Evolutionary conservation across 2,888 invertebrate species (phyloP).

Genomic region (Cheilosia pagana): DNA sequence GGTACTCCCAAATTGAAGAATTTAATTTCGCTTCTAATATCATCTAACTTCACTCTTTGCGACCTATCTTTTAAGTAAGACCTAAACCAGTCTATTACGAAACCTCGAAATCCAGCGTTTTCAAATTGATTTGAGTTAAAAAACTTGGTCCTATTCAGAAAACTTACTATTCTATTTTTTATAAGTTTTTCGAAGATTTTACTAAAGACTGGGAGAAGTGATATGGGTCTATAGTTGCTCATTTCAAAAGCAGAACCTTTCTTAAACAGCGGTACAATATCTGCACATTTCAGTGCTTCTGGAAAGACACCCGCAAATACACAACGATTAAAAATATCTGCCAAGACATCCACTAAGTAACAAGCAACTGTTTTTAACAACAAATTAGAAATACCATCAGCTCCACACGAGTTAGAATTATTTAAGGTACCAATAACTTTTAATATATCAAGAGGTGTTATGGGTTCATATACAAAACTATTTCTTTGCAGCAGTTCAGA

Average conservation of each 20-base stretch:
- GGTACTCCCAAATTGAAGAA: too few relatives aligned
- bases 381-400: background rate
- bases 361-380: conserved; percentile 14
- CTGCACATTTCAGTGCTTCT: conserved; percentile 9
- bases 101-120: too few relatives aligned
- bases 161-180: conserved; percentile 4
- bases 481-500: background rate
- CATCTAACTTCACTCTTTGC: too few relatives aligned
- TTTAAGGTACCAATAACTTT: conserved; percentile 2
- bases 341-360: conserved; percentile 17
- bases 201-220: background rate
- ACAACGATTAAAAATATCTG: background rate
- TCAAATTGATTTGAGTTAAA: background rate
- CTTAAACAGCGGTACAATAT: conserved; percentile 23
- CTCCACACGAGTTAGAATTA: background rate
- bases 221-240: background rate
- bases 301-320: conserved; percentile 16
- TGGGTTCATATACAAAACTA: conserved; percentile 20
- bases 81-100: too few relatives aligned
- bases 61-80: too few relatives aligned
- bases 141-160: too few relatives aligned
- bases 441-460: background rate
- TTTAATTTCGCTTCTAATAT: too few relatives aligned
- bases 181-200: conserved; percentile 21
- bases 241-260: conserved; percentile 15